These are phyloP conservation scores for Theropithecus gelada DNA, from an alignment of 2,113 vertebrate species.

Conservation along the genomic window DNA sequence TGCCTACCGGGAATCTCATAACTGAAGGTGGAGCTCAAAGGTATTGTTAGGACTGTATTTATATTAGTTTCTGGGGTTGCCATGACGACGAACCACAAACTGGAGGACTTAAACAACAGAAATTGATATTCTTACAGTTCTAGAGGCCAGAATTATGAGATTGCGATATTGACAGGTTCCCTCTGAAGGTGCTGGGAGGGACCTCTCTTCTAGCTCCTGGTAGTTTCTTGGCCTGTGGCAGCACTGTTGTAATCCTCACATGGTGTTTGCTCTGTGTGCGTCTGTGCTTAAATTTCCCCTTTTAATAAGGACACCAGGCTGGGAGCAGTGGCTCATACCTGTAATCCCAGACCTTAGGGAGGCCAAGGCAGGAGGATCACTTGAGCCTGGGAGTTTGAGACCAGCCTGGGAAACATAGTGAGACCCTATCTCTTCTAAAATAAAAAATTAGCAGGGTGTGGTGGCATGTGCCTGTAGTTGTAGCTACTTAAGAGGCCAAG, in stretches of 20 bases:
- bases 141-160: not conserved
- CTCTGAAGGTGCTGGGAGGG: not conserved
- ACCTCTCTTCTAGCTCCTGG: not conserved
- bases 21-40: not conserved
- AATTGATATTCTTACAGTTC: not conserved
- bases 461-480: too few relatives aligned
- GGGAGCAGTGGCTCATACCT: too few relatives aligned
- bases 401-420: too few relatives aligned
- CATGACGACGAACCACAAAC: not conserved
- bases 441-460: too few relatives aligned
- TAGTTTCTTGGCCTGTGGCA: not conserved
- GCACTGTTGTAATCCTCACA: not conserved
- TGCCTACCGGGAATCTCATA: not conserved
- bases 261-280: not conserved
- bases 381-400: too few relatives aligned
- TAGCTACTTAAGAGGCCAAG: too few relatives aligned
- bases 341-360: too few relatives aligned
- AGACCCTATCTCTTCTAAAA: too few relatives aligned
- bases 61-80: not conserved
- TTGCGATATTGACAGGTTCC: rapidly evolving
- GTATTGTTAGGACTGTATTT: not conserved
- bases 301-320: not conserved
- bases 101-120: not conserved
- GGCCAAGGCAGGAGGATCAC: too few relatives aligned
- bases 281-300: not conserved